Base-by-base conservation (phyloP, 2,888 invertebrate genomes). In the Argynnis bischoffii region DNA sequence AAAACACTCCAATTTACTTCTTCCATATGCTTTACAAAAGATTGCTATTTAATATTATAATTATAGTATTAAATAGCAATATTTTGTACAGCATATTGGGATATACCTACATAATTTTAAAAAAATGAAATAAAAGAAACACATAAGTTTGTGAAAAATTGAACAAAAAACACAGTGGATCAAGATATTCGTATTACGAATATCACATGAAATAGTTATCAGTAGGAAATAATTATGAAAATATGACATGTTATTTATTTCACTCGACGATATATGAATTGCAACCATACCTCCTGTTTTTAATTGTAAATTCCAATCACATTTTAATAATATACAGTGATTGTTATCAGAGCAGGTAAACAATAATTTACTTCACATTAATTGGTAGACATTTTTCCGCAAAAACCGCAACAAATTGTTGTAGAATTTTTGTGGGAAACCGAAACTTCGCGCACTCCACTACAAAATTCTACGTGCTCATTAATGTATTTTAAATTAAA, bases 321-420 rank as follows among this genome's bases (percentile, higher is more conserved):
- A 47, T 18, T n/a, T 54, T 55, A 51, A 63, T 41, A 66, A 50
- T 41, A 66, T 63, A 16, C 26, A 48, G 11, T 47, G 13, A 50
- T 63, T 64, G 55, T 64, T 68, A 59, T 31, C 59, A 13, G 54
- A 51, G 5, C 54, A 48, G 53, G 26, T 59, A 57, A 64, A 64
- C 48, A 55, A 68, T 56, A 56, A 56, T 64, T 50, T 60, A 55
- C 64, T 68, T 48, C 35, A 21, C 57, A 59, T 50, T 59, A 64
- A 64, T 60, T 55, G 64, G 59, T 41, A 60, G 41, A 60, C 64
- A 60, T 57, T 53, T 55, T 55, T 59, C 46, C 59, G 16, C 53
- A 59, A 26, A 48, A 48, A 46, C 67, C 57, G 0, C 59, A 55
- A 64, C 35, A 47, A 64, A 41, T 21, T 59, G 26, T 31, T 53